Evolutionary conservation across 2,888 invertebrate species (phyloP).

Genomic region (Crioceris asparagi): DNA sequence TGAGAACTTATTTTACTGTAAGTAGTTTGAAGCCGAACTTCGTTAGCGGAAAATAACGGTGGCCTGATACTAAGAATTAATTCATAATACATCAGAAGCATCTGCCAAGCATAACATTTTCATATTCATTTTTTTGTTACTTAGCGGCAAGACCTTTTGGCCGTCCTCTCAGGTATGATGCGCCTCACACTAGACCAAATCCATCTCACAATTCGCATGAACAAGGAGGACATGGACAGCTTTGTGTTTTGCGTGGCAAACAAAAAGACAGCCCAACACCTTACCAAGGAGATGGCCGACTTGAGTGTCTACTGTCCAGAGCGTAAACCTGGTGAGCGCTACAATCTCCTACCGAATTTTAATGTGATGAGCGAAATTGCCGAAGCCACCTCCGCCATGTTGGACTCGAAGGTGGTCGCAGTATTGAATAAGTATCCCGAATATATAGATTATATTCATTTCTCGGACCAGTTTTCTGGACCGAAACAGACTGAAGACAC

Average conservation of each 20-base stretch:
- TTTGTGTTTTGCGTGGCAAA: conserved; percentile 88
- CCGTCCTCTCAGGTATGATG: conserved; percentile 71
- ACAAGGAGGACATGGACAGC: conserved; percentile 84
- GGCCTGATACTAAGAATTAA: no score
- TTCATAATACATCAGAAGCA: no score
- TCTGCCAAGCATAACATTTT: no score
- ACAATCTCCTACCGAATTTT: conserved; percentile 39
- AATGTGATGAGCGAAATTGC: conserved; percentile 80
- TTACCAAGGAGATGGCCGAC: conserved; percentile 90
- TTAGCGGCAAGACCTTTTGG: conserved; percentile 91
- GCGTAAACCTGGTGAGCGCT: conserved; percentile 33
- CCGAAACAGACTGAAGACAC: conserved; percentile 68
- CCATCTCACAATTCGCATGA: conserved; percentile 73
- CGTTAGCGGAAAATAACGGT: no score
- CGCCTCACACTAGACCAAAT: conserved; percentile 81
- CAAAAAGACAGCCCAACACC: conserved; percentile 73
- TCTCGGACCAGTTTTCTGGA: conserved; percentile 94
- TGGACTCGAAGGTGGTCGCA: conserved; percentile 67
- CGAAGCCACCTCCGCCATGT: conserved; percentile 73
- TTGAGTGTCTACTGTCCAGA: conserved; percentile 43
- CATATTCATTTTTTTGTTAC: no score
- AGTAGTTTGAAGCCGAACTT: no score
- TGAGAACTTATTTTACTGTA: no score
- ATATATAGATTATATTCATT: conserved; percentile 88
- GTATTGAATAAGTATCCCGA: conserved; percentile 72